Evolutionary conservation across 2,797 vertebrate species (phyloP), one percentile per base, ranked within the genome.

Genomic region (Peromyscus aztecus): DNA sequence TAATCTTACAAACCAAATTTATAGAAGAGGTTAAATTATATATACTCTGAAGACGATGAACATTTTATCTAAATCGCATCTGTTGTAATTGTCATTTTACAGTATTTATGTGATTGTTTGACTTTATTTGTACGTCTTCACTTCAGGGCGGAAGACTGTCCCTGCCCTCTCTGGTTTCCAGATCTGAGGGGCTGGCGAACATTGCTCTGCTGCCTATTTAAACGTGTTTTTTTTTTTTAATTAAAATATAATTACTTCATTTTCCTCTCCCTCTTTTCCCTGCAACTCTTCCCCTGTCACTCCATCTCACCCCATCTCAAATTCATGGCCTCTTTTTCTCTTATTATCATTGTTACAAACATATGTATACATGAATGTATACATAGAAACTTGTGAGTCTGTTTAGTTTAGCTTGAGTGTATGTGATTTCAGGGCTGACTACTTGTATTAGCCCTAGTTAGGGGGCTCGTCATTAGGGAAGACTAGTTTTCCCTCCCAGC

Each of bases 1-100:
- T 91, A 91, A 73, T 94, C 59, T 73, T 65, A 89, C 37, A 78
- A 67, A 85, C 6, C 49, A 93, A 80, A 87, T 94, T 73, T 92
- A 91, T 55, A 93, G 75, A 87, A 73, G 37, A 55, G 46, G 13
- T 77, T 55, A 90, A 91, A 59, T 90, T 65, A 23, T 82, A n/a
- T 71, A 2, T 37, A 24, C 16, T 59, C 69, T 61, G 37, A 61
- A 43, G n/a, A 87, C 21, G 43, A 6, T 80, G 43, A 52, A 3
- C n/a, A 5, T 77, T 93, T 97, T 93, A 59, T 77, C 55, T 75
- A 78, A 75, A 34, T 89, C 85, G 14, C 1, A 17, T 12, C 65
- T 87, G 81, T 27, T 89, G 24, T 81, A 77, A 81, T 29, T 71
- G 31, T 81, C 37, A 52, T 67, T 78, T 83, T 93, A 31, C 19